Base-by-base conservation (phyloP, 2,888 invertebrate species). In the Ligdia adustata region DNA sequence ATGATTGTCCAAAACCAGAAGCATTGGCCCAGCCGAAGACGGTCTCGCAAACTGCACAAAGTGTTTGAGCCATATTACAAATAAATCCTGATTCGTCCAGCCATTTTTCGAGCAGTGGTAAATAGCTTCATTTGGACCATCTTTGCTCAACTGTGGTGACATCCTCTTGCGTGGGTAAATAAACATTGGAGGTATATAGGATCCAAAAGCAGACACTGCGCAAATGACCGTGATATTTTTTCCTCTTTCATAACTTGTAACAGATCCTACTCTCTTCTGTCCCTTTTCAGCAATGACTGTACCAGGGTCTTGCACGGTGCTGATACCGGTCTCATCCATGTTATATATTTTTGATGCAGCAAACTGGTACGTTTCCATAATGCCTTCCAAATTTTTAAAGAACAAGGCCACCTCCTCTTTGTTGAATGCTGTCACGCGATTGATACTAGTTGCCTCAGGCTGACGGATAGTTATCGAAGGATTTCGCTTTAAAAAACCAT, bases 181-280 rank as follows among this genome's bases (percentile, higher is more conserved):
- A 57, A 86, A 82, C 80, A 87, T 80, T 2, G 83, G 85, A 4
- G 83, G 82, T 11, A 85, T 62, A 52, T 58, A 83, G n/a, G 44
- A 29, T 7, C 82, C 75, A 29, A 74, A 62, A 51, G 76, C 72
- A 61, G 66, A 83, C 67, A 82, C 73, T 9, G 75, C 66, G 66
- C 75, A 82, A 35, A 81, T 38, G 11, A 81, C 50, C 2, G 82
- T 86, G 2, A 82, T 72, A 31, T 72, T 66, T 40, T 52, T 62
- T 45, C 62, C 66, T 62, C 69, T 57, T 48, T 48, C 41, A 20
- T 33, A 37, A 9, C 33, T 64, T 64, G 63, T 64, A 44, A 66
- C 52, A 49, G 61, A 58, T 43, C 64, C 65, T 13, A 70, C 61
- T 61, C 61, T 60, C 57, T 51, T 65, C 58, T 64, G 62, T 55